These are phyloP conservation scores for Phocoena phocoena DNA, from an alignment of 2,113 vertebrate genomes.

Conservation along the genomic window DNA sequence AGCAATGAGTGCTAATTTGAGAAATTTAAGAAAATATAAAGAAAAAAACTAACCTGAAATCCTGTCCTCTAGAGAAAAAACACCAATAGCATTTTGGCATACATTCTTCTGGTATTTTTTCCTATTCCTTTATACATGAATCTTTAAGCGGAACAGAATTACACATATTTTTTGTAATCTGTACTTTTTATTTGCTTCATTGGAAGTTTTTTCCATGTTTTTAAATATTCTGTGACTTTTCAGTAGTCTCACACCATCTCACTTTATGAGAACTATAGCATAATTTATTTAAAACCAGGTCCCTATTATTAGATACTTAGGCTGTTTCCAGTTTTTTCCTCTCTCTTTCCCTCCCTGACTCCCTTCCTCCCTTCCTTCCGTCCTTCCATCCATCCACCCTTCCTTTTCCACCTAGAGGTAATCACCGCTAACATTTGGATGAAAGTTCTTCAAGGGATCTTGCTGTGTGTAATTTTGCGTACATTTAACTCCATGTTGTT, in stretches of 20 bases:
- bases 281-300: neutral
- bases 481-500: neutral
- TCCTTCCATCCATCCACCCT: no score
- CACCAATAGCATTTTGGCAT: neutral
- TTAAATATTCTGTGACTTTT: neutral
- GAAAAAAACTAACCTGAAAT: neutral
- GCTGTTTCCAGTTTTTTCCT: neutral
- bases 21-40: slow-evolving; percentile 35
- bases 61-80: neutral
- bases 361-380: no score
- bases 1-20: neutral
- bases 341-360: neutral
- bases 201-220: neutral
- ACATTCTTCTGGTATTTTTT: neutral
- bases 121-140: neutral
- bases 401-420: neutral
- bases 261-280: neutral
- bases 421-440: neutral
- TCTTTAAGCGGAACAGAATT: neutral
- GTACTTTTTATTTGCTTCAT: neutral
- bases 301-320: neutral
- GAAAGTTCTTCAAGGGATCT: neutral
- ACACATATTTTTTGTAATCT: neutral
- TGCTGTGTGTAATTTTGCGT: neutral
- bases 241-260: neutral